Base-by-base conservation (phyloP, 2,888 invertebrate genomes). In the Melangyna quadrimaculata region DNA sequence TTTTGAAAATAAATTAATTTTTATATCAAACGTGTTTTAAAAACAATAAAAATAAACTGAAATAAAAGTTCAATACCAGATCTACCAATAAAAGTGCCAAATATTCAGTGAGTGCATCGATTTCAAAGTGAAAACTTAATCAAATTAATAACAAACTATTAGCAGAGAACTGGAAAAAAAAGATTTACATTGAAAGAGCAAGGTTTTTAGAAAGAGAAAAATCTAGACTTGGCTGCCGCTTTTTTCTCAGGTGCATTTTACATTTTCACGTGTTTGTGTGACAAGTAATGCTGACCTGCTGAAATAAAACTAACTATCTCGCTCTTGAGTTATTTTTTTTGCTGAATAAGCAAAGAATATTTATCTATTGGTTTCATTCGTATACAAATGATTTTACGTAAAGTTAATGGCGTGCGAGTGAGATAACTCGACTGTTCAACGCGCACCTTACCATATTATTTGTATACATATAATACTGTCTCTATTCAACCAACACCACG, bases 111-210 rank as follows among this genome's bases (percentile, higher is more conserved):
- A 80, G 72, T 67, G 3, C 2, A 4, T 43, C 7, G 4, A 65
- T 70, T 74, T 78, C 19, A 8, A 22, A 29, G 22, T 14, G 37
- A 43, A 80, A 70, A 29, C 59, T 7, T 72, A 80, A 78, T 81
- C 73, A 32, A 86, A 86, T 86, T 86, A 86, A 78, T 17, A 81
- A 81, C 72, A 81, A 75, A 81, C 71, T 51, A 61, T 69, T 24
- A 24, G 8, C 61, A 80, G 71, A 78, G 71, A 67, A 67, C 19
- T 22, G 27, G 40, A 43, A 19, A 29, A 24, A n/a, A 19, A 53
- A 35, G 32, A 29, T 19, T 19, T 12, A 19, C 10, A 65, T 32
- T 65, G 77, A 35, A 75, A 72, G 61, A 82, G 77, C 45, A 67
- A 72, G 70, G 67, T 35, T 53, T 70, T 32, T 32, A 70, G 51